These are phyloP conservation scores for Eleutherodactylus coqui DNA, from an alignment of 2,797 vertebrate genomes.

Conservation along the genomic window DNA sequence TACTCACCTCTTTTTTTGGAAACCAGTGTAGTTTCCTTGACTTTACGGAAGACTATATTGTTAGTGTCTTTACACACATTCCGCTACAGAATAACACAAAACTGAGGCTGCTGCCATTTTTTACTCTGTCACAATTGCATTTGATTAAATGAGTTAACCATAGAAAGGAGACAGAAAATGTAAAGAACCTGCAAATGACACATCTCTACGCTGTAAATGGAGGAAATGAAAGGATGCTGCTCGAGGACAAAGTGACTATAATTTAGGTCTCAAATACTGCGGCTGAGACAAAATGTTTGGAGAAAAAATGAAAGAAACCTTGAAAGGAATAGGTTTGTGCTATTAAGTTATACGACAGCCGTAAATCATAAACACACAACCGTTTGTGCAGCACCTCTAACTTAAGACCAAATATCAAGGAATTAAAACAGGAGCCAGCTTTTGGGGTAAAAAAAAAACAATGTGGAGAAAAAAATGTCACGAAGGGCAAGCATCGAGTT, in stretches of 20 bases:
- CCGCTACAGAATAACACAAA: background rate
- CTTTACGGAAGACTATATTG: background rate
- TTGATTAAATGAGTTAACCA: conserved; percentile 12
- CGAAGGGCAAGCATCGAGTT: background rate
- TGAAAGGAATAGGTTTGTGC: conserved; percentile 8
- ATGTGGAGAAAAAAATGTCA: background rate
- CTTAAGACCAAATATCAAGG: background rate
- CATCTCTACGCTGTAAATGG: conserved; percentile 7
- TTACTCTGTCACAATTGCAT: background rate
- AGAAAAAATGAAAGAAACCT: background rate
- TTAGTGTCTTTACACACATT: background rate
- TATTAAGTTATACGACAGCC: background rate
- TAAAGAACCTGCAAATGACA: background rate
- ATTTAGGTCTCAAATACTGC: conserved; percentile 27
- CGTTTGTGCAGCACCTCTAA: background rate
- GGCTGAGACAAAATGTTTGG: background rate
- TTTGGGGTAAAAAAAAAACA: background rate
- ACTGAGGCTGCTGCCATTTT: background rate
- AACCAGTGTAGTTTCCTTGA: no score
- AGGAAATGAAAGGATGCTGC: conserved; percentile 26
- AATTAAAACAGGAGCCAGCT: background rate
- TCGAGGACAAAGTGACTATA: conserved; percentile 21
- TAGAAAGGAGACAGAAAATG: background rate
- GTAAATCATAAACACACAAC: background rate
- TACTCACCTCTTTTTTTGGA: no score